Evolutionary conservation across 2,888 invertebrate genomes (phyloP).

Genomic region (Noctua fimbriata): DNA sequence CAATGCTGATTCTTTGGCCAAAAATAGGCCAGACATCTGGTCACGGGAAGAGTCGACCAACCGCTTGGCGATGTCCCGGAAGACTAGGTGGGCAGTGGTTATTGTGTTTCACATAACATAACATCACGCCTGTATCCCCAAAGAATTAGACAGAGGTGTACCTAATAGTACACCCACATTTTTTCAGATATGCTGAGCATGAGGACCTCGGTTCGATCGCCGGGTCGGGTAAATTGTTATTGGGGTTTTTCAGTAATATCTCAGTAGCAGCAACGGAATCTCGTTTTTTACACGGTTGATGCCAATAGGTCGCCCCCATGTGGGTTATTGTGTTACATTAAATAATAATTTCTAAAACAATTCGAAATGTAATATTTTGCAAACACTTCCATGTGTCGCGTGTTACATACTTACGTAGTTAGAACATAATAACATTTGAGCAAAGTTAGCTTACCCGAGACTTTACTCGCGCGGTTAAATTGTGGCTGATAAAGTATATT

Average conservation of each 20-base stretch:
- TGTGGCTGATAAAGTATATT: constrained; percentile 57
- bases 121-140: too few species aligned
- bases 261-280: too few species aligned
- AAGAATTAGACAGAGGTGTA: too few species aligned
- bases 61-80: neutral
- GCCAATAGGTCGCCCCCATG: neutral
- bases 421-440: constrained; percentile 51
- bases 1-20: neutral
- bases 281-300: too few species aligned
- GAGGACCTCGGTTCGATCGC: too few species aligned
- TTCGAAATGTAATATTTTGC: constrained; percentile 3
- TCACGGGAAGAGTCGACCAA: neutral
- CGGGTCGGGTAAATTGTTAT: too few species aligned
- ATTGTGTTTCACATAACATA: too few species aligned
- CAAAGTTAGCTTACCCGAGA: constrained; percentile 51
- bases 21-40: neutral
- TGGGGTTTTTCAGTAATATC: too few species aligned
- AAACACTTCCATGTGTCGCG: constrained; percentile 15
- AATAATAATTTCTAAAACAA: neutral
- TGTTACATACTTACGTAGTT: constrained; percentile 25
- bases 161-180: too few species aligned
- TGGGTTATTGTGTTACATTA: neutral
- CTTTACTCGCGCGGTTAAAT: constrained; percentile 45
- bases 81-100: neutral
- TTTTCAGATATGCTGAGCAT: too few species aligned